Evolutionary conservation across 2,797 vertebrate species (phyloP).

Genomic region (Microcaecilia unicolor): DNA sequence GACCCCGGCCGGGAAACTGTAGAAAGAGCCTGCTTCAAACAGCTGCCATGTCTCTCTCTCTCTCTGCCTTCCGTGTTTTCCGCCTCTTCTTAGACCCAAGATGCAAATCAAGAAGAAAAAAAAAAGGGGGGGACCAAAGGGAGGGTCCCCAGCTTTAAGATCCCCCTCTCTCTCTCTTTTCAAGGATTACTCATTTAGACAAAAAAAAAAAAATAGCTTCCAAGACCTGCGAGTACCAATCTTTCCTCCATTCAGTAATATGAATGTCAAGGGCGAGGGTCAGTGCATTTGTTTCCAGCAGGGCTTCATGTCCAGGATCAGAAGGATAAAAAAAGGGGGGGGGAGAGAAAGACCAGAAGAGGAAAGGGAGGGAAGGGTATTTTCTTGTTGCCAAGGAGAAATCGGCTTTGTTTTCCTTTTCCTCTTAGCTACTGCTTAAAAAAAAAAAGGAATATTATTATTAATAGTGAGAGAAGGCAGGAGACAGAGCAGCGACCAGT

Average conservation of each 20-base stretch:
- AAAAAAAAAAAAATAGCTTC: not conserved
- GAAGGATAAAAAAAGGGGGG: constrained; percentile 10
- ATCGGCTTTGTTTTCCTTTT: constrained; percentile 39
- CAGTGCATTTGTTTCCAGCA: constrained; percentile 38
- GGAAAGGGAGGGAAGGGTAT: constrained; percentile 7
- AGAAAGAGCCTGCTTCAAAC: constrained; percentile 8
- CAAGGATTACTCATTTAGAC: constrained; percentile 37
- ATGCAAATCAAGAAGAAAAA: constrained; percentile 41
- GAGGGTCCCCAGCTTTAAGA: constrained; percentile 25
- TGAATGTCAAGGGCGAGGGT: constrained; percentile 46
- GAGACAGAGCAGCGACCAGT: too few relatives aligned
- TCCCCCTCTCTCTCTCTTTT: too few relatives aligned
- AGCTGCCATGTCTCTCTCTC: constrained; percentile 11
- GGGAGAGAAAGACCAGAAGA: constrained; percentile 23
- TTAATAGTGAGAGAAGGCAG: not conserved
- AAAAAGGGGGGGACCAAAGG: constrained; percentile 15
- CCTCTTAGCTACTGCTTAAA: constrained; percentile 38
- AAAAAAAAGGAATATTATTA: constrained; percentile 7
- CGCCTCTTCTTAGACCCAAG: constrained; percentile 46
- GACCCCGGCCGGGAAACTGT: constrained; percentile 34
- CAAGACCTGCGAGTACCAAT: constrained; percentile 20
- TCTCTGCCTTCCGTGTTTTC: constrained; percentile 13
- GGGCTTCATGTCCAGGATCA: constrained; percentile 35
- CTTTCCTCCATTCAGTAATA: constrained; percentile 34
- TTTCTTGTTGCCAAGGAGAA: constrained; percentile 44